phyloP scores from a whole-genome alignment of 2,888 invertebrate genomes.

The Mechanitis mazaeus region DNA sequence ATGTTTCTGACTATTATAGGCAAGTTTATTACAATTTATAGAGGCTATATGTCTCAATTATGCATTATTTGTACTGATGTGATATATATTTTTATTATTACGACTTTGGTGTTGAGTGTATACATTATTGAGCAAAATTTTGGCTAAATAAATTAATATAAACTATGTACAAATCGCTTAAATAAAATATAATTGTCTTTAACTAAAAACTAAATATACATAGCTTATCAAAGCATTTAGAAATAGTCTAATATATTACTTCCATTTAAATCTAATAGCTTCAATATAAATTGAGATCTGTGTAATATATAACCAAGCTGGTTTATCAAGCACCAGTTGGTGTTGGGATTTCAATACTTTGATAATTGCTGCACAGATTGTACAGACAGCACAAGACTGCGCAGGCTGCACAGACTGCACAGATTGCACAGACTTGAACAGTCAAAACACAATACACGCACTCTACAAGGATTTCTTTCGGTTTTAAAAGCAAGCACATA shows the following conservation, averaged over 20 bases:
- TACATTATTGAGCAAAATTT: conserved; percentile 75
- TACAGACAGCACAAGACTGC: conserved; percentile 43
- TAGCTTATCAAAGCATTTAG: conserved; percentile 48
- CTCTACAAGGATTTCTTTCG: too few species aligned
- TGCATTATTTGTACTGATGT: conserved; percentile 72
- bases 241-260: conserved; percentile 48
- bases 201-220: conserved; percentile 56
- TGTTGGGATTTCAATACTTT: conserved; percentile 15
- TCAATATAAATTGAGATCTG: conserved; percentile 74
- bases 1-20: conserved; percentile 11
- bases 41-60: conserved; percentile 45
- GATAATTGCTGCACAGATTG: background rate
- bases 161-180: conserved; percentile 59
- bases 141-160: conserved; percentile 72
- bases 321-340: conserved; percentile 26
- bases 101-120: conserved; percentile 75
- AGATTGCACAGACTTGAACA: conserved; percentile 32
- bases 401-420: conserved; percentile 35
- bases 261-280: conserved; percentile 68
- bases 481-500: too few species aligned
- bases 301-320: conserved; percentile 44
- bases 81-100: conserved; percentile 62
- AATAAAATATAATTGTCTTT: conserved; percentile 69
- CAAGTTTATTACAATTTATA: conserved; percentile 14
- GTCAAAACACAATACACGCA: too few species aligned